These are phyloP conservation scores for Ceramica pisi DNA, from an alignment of 2,888 invertebrate genomes.

Conservation along the genomic window DNA sequence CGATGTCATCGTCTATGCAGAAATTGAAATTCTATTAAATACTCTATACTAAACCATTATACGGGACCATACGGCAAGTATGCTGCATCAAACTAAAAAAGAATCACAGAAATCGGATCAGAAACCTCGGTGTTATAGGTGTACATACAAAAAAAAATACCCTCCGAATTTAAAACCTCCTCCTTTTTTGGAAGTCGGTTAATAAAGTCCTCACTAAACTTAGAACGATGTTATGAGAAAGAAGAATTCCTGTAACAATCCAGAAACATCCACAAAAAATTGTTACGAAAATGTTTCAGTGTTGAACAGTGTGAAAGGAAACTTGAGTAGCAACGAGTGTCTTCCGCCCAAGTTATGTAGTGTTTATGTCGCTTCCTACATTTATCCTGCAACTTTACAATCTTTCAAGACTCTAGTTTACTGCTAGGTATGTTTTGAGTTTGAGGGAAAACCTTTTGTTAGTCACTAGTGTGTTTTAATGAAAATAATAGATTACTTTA, in stretches of 20 bases:
- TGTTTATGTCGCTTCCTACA: constrained; percentile 53
- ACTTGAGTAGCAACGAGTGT: constrained; percentile 53
- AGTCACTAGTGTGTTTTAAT: background rate
- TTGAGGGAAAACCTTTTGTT: background rate
- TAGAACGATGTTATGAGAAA: constrained; percentile 17
- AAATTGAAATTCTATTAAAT: too few relatives aligned
- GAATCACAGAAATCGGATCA: too few relatives aligned
- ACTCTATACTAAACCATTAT: too few relatives aligned
- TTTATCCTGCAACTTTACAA: constrained; percentile 54
- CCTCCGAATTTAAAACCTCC: too few relatives aligned
- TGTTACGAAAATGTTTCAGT: constrained; percentile 47
- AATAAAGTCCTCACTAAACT: background rate
- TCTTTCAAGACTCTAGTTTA: constrained; percentile 42
- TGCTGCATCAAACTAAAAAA: too few relatives aligned
- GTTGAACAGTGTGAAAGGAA: constrained; percentile 49
- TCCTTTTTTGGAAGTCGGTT: too few relatives aligned
- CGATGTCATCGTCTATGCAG: too few relatives aligned
- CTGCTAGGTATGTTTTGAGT: constrained; percentile 14
- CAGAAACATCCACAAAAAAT: constrained; percentile 32
- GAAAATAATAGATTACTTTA: too few relatives aligned
- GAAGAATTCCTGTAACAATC: constrained; percentile 22
- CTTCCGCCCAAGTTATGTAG: constrained; percentile 54
- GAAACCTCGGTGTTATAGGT: too few relatives aligned
- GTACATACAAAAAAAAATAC: too few relatives aligned
- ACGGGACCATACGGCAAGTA: too few relatives aligned